phyloP scores from a whole-genome alignment of 2,113 vertebrate species.

The Mixornis gularis region DNA sequence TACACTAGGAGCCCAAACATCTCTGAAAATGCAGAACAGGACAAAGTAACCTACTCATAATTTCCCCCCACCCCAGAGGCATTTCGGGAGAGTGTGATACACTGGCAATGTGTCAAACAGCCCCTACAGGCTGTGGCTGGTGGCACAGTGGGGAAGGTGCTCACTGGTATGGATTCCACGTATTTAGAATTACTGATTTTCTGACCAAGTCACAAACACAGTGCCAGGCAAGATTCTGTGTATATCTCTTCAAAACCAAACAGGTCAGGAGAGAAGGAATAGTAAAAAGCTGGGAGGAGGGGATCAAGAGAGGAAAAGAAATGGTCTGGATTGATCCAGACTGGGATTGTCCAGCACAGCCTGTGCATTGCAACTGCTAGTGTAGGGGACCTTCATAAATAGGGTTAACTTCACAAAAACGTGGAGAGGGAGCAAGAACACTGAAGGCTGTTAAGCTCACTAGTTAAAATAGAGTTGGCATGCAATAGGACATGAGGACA shows the following conservation, averaged over 20 bases:
- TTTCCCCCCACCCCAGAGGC: not conserved
- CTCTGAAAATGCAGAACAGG: not conserved
- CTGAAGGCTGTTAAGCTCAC: not conserved
- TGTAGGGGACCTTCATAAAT: not conserved
- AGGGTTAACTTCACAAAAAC: not conserved
- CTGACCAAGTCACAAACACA: not conserved
- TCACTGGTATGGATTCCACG: not conserved
- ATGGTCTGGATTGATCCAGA: accelerated
- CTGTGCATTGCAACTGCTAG: not conserved
- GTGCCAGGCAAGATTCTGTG: not conserved
- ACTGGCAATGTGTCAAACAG: not conserved
- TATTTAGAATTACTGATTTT: not conserved
- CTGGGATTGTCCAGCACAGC: not conserved
- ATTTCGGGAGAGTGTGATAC: not conserved
- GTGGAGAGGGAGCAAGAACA: not conserved
- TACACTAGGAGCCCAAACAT: not conserved
- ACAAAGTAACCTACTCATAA: not conserved
- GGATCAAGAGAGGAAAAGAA: not conserved
- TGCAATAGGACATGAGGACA: not conserved
- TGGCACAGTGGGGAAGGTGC: not conserved
- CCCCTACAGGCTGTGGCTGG: not conserved
- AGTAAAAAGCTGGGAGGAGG: not conserved
- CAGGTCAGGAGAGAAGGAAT: not conserved
- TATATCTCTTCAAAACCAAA: not conserved
- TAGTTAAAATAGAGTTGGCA: not conserved